Evolutionary conservation across 2,797 vertebrate species (phyloP).

Genomic region (Chelmon rostratus): DNA sequence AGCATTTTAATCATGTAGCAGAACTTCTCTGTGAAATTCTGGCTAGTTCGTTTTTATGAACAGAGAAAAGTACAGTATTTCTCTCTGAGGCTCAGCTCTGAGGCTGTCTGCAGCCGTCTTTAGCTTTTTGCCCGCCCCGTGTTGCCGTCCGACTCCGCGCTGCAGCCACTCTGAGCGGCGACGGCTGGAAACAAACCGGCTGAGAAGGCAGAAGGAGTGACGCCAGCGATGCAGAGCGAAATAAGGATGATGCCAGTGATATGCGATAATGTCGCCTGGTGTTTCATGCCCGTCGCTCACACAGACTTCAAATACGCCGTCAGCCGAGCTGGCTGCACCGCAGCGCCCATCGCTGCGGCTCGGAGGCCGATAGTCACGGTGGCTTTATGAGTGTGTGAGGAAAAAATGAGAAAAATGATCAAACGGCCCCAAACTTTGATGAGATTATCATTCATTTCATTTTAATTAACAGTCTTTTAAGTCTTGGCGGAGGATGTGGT

Average conservation of each 20-base stretch:
- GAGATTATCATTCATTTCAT: slow-evolving; percentile 61
- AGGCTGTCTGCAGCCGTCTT: neutral
- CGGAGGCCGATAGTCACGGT: slow-evolving; percentile 58
- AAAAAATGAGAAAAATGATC: slow-evolving; percentile 45
- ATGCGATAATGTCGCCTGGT: slow-evolving; percentile 44
- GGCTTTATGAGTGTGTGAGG: slow-evolving; percentile 35
- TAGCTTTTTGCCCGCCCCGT: too few species aligned
- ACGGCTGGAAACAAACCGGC: slow-evolving; percentile 25
- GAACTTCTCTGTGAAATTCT: neutral
- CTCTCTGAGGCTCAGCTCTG: neutral
- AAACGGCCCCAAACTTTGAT: slow-evolving; percentile 67
- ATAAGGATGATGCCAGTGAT: slow-evolving; percentile 31
- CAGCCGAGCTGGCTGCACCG: slow-evolving; percentile 18
- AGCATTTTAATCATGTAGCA: neutral
- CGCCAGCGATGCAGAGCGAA: slow-evolving; percentile 15
- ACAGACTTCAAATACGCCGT: slow-evolving; percentile 43
- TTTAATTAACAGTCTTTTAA: slow-evolving; percentile 71
- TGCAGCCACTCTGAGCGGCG: neutral
- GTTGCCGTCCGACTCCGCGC: neutral
- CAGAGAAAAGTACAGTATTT: neutral
- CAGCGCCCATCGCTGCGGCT: slow-evolving; percentile 1
- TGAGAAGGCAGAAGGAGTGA: slow-evolving; percentile 25
- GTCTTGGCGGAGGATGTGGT: slow-evolving; percentile 10
- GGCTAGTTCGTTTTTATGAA: too few species aligned
- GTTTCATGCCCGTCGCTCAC: slow-evolving; percentile 61